Evolutionary conservation across 2,113 vertebrate genomes (phyloP).

Genomic region (Periophthalmus modestus): DNA sequence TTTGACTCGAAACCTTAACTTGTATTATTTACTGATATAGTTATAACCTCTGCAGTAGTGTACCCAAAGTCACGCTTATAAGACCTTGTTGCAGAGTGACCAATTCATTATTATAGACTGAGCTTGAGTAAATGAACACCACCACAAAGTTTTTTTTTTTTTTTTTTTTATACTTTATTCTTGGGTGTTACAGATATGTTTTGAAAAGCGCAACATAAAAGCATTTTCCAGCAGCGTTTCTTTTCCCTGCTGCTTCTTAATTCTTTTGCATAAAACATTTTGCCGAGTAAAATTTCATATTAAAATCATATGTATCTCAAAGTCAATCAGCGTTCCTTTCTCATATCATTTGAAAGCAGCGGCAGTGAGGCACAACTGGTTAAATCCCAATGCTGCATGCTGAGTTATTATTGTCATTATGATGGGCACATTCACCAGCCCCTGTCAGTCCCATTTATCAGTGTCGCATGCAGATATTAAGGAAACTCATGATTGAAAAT

Average conservation of each 20-base stretch:
- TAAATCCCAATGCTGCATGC: background rate
- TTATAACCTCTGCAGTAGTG: no score
- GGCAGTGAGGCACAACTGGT: background rate
- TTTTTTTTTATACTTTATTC: no score
- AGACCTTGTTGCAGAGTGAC: no score
- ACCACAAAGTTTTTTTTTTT: no score
- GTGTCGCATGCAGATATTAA: background rate
- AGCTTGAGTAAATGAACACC: no score
- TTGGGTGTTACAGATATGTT: no score
- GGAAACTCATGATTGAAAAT: background rate
- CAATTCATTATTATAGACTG: no score
- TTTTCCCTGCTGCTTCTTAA: background rate
- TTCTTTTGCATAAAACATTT: background rate
- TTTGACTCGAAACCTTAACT: no score
- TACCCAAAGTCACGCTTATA: no score
- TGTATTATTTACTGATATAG: no score
- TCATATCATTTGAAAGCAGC: background rate
- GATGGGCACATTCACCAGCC: background rate
- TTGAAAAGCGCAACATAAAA: no score
- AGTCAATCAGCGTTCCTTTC: background rate
- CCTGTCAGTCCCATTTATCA: constrained; percentile 10
- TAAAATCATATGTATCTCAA: background rate
- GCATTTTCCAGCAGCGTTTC: background rate
- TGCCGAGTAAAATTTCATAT: background rate
- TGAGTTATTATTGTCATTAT: background rate